Base-by-base conservation (phyloP, 2,888 invertebrate genomes). In the Helobdella robusta region DNA sequence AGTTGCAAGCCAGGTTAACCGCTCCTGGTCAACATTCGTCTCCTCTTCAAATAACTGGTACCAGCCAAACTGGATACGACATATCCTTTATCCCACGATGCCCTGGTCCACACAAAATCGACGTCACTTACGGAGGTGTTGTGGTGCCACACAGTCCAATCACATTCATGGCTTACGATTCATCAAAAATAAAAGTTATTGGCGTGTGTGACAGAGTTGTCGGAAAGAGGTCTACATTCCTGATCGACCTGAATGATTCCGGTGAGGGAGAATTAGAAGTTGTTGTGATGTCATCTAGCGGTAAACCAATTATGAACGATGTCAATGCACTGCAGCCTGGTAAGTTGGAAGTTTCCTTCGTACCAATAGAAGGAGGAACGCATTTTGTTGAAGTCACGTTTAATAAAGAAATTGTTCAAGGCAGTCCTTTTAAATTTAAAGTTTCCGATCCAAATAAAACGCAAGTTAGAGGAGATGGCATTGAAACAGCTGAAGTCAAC, bases 211-310 rank as follows among this genome's bases (percentile, higher is more conserved):
- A 89, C 81, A 92, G 92, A 70, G 83, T 87, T 59, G 85, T 95
- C 65, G 91, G 93, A 71, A 86, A 88, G 78, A 89, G 92, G 65
- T 91, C 95, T 64, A 90, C 93, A 81, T 97, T 98, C 82, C 91
- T 91, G 83, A 94, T 98, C 80, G 95, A 97, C 82, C 97, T 97
- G 61, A 91, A 91, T 77, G 90, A 92, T 76, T 97, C 97, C 64
- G 98, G 98, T 48, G 97, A 97, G 83, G 98, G 98, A 62, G 95
- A 97, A 82, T 84, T 98, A 75, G 97, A 98, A 84, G 97, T 98
- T 76, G 94, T 95, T 74, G 94, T 98, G 78, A 97, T 91, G 69
- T 76, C 63, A 1, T 60, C 66, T n/a, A 59, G 35, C 28, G 68
- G 68, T 23, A 65, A 66, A 18, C 69, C 70, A n/a, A 67, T 72